Percentiles rank a stretch among this genome's conserved stretches.
Conservation (phyloP, 1,140 invertebrate species). For the Pectinophora gossypiella region DNA sequence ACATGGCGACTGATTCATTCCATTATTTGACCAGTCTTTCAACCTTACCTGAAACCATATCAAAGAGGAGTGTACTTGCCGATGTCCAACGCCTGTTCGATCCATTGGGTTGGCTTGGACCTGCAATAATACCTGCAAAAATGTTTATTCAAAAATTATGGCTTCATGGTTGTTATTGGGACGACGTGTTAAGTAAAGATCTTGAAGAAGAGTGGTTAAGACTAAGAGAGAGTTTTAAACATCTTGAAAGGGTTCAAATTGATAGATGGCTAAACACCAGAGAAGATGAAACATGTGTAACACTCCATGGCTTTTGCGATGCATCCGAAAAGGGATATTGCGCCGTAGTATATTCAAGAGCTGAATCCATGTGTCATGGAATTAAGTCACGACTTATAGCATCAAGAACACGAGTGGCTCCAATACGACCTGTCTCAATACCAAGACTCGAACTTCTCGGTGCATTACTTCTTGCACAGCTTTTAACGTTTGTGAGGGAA, state of each 20-base stretch:
- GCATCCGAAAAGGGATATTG: constrained; percentile 34
- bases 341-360: constrained; percentile 33
- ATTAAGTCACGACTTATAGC: constrained; percentile 14
- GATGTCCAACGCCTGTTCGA: constrained; percentile 42
- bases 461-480: constrained; percentile 28
- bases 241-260: neutral
- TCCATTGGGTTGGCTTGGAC: constrained; percentile 53
- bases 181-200: constrained; percentile 24
- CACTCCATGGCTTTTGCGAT: constrained; percentile 31
- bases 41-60: constrained; percentile 7
- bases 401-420: constrained; percentile 35
- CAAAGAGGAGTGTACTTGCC: constrained; percentile 19
- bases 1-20: neutral
- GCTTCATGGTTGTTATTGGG: constrained; percentile 42
- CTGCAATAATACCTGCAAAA: constrained; percentile 54
- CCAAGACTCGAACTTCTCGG: constrained; percentile 44
- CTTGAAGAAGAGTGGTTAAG: constrained; percentile 8
- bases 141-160: constrained; percentile 68
- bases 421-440: constrained; percentile 36
- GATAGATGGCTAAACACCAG: neutral
- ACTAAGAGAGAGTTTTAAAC: neutral
- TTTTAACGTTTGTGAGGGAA: constrained; percentile 14
- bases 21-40: neutral
- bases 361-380: constrained; percentile 4
- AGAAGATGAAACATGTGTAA: neutral